A percentile compares a stretch with the other conserved stretches of the same genome.
Conservation (phyloP, 2,888 invertebrate species). For the Acanthoscelides obtectus region DNA sequence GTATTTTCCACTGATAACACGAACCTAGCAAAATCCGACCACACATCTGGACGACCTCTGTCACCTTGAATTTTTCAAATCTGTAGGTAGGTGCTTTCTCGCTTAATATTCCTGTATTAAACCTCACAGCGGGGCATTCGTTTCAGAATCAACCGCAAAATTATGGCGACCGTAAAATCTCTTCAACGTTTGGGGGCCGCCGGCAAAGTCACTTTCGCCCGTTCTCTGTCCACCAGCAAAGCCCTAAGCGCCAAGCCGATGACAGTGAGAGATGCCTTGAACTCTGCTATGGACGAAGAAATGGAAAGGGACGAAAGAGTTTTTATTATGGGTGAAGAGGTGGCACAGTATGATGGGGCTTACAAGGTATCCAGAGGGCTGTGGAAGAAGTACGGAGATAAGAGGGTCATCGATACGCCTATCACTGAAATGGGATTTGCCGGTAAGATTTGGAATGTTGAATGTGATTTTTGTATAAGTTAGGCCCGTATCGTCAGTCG, state of each 20-base stretch:
- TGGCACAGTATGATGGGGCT: conserved; percentile 97
- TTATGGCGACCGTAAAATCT: conserved; percentile 20
- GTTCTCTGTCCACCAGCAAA: conserved; percentile 52
- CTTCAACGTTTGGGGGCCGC: conserved; percentile 34
- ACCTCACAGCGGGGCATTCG: neutral
- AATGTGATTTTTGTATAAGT: no score
- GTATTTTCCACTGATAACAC: neutral
- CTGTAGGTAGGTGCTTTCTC: conserved; percentile 16
- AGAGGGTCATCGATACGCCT: conserved; percentile 94
- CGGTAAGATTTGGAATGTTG: no score
- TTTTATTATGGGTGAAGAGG: conserved; percentile 86
- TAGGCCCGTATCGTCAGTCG: no score
- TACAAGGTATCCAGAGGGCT: conserved; percentile 92
- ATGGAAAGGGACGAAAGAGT: conserved; percentile 89
- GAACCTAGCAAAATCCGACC: neutral
- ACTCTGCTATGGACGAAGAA: conserved; percentile 95
- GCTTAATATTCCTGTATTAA: neutral
- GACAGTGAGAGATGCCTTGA: conserved; percentile 95
- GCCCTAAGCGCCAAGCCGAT: conserved; percentile 59
- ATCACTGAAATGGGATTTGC: conserved; percentile 98
- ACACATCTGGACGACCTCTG: conserved; percentile 29
- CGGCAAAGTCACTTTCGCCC: conserved; percentile 42
- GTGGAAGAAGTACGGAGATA: conserved; percentile 98
- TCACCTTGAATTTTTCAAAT: conserved; percentile 29
- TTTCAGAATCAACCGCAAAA: neutral